Evolutionary conservation across 2,797 vertebrate species (phyloP).

Genomic region (Crocidura indochinensis): DNA sequence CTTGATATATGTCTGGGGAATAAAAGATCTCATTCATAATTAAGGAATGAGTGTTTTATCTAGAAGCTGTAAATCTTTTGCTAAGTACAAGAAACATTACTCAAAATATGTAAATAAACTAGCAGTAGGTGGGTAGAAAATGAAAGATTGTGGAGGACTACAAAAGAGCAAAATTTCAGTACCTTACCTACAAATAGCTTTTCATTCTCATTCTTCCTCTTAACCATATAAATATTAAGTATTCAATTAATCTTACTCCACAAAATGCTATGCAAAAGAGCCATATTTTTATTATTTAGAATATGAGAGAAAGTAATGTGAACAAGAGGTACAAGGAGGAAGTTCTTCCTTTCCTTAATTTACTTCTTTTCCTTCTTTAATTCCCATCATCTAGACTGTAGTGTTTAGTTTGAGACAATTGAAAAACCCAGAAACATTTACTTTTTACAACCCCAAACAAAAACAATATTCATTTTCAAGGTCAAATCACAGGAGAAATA

Average conservation of each 20-base stretch:
- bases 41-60: constrained; percentile 34
- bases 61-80: constrained; percentile 28
- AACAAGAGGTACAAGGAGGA: not conserved
- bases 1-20: constrained; percentile 61
- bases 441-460: constrained; percentile 83
- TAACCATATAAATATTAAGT: not conserved
- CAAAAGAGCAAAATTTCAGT: not conserved
- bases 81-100: constrained; percentile 19
- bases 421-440: constrained; percentile 84
- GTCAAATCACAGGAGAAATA: constrained; percentile 91
- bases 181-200: not conserved
- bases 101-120: not conserved
- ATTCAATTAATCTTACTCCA: not conserved
- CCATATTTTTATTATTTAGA: not conserved
- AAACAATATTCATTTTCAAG: constrained; percentile 87
- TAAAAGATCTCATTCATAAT: constrained; percentile 32
- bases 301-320: not conserved
- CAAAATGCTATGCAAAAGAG: not conserved
- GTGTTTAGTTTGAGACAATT: constrained; percentile 83
- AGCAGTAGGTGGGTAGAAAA: not conserved
- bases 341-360: constrained; percentile 53
- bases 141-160: not conserved
- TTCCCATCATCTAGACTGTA: constrained; percentile 68
- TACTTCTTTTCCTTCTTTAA: constrained; percentile 65
- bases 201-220: not conserved